A percentile compares a stretch with the other conserved stretches of the same genome.
These are phyloP conservation scores for Nezara viridula DNA, from an alignment of 2,888 invertebrate species.

Conservation along the genomic window DNA sequence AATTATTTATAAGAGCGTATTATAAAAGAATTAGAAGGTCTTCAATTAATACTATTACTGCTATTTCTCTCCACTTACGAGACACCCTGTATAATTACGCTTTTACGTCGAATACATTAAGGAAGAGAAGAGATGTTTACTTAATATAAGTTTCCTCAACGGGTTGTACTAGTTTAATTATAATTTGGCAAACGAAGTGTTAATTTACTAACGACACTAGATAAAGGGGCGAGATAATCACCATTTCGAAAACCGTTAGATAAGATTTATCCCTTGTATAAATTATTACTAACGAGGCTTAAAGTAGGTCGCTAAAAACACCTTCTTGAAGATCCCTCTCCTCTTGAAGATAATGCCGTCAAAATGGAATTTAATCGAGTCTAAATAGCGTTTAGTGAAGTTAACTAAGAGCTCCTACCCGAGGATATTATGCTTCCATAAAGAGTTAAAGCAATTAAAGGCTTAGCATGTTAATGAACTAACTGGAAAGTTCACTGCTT, in stretches of 20 bases:
- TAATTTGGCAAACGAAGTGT: background rate
- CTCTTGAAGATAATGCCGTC: background rate
- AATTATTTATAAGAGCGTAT: too few relatives aligned
- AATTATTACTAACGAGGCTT: background rate
- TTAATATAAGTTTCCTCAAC: too few relatives aligned
- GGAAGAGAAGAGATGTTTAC: too few relatives aligned
- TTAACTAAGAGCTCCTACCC: background rate
- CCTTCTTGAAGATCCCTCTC: too few relatives aligned
- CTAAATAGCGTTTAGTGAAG: slow-evolving; percentile 43
- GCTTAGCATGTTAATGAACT: slow-evolving; percentile 56
- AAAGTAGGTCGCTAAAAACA: background rate
- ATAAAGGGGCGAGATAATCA: background rate
- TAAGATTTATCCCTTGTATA: background rate
- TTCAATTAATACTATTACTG: too few relatives aligned
- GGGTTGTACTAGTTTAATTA: too few relatives aligned
- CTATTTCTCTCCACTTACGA: too few relatives aligned
- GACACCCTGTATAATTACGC: too few relatives aligned
- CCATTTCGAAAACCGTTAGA: background rate
- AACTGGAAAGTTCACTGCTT: background rate
- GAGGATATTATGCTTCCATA: slow-evolving; percentile 46
- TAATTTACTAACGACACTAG: background rate
- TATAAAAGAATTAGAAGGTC: too few relatives aligned
- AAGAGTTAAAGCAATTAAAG: slow-evolving; percentile 51
- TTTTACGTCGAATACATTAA: too few relatives aligned
- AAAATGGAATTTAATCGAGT: slow-evolving; percentile 45